Evolutionary conservation across 2,888 invertebrate species (phyloP).

Genomic region (Agelastica alni): DNA sequence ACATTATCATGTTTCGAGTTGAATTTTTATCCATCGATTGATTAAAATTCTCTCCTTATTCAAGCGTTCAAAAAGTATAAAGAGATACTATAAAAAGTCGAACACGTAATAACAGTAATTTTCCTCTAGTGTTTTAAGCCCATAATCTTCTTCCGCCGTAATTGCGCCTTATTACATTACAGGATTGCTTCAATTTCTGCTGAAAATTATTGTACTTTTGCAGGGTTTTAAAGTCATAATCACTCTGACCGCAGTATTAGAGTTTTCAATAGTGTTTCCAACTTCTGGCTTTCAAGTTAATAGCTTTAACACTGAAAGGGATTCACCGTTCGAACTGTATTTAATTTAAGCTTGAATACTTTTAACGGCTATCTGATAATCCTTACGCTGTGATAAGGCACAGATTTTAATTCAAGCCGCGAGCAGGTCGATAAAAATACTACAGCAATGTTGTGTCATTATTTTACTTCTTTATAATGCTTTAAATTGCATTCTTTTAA

Average conservation of each 20-base stretch:
- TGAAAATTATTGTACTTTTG: constrained; percentile 7
- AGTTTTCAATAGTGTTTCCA: constrained; percentile 17
- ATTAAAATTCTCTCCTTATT: too few relatives aligned
- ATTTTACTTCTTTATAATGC: too few relatives aligned
- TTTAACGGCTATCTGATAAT: constrained; percentile 14
- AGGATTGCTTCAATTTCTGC: background rate
- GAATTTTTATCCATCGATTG: too few relatives aligned
- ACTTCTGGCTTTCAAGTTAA: constrained; percentile 21
- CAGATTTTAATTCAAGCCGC: background rate
- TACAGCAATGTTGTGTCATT: too few relatives aligned
- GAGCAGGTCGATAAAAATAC: too few relatives aligned
- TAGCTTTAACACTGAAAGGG: constrained; percentile 22
- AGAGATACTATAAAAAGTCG: background rate
- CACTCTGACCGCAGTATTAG: constrained; percentile 23
- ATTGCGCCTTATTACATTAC: constrained; percentile 6
- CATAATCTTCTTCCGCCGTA: background rate
- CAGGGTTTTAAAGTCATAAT: constrained; percentile 21
- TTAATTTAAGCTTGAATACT: constrained; percentile 20
- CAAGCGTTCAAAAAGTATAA: background rate
- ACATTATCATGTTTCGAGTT: too few relatives aligned
- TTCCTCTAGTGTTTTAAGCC: background rate
- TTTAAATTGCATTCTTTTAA: too few relatives aligned
- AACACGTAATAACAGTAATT: background rate
- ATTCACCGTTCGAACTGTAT: constrained; percentile 22
- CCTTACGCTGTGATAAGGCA: background rate